Conservation (phyloP, 1,140 invertebrate species). For the Monochamus saltuarius region DNA sequence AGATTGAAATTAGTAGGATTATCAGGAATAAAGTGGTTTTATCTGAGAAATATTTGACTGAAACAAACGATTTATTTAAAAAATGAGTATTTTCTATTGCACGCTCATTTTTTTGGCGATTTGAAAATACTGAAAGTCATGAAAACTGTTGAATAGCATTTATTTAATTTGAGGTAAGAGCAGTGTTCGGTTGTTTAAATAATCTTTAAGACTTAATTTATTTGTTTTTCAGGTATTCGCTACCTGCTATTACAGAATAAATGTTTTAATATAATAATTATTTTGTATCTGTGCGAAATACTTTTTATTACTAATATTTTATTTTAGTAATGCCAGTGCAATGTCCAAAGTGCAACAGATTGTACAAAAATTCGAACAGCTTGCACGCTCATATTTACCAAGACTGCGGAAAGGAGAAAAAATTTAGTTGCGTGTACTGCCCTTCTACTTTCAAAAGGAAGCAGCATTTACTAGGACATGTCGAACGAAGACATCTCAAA, state of each 20-base stretch:
- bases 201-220: background rate
- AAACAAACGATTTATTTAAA: too few relatives aligned
- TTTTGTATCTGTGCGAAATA: background rate
- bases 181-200: too few relatives aligned
- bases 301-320: background rate
- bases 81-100: too few relatives aligned
- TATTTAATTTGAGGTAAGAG: too few relatives aligned
- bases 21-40: too few relatives aligned
- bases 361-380: slow-evolving; percentile 31
- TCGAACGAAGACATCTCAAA: slow-evolving; percentile 7
- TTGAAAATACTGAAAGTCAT: too few relatives aligned
- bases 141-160: too few relatives aligned
- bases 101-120: too few relatives aligned
- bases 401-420: slow-evolving; percentile 35
- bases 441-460: slow-evolving; percentile 24
- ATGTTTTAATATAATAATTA: too few relatives aligned
- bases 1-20: too few relatives aligned
- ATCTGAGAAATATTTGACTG: too few relatives aligned
- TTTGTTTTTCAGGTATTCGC: background rate
- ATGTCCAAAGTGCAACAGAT: slow-evolving; percentile 29
- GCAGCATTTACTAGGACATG: slow-evolving; percentile 27
- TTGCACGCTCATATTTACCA: slow-evolving; percentile 25
- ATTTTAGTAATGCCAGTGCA: background rate
- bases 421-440: slow-evolving; percentile 28
- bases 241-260: too few relatives aligned